A percentile compares a stretch with the other conserved stretches of the same genome.
Conservation (phyloP, 2,113 vertebrate genomes). For the Vireo altiloquus region DNA sequence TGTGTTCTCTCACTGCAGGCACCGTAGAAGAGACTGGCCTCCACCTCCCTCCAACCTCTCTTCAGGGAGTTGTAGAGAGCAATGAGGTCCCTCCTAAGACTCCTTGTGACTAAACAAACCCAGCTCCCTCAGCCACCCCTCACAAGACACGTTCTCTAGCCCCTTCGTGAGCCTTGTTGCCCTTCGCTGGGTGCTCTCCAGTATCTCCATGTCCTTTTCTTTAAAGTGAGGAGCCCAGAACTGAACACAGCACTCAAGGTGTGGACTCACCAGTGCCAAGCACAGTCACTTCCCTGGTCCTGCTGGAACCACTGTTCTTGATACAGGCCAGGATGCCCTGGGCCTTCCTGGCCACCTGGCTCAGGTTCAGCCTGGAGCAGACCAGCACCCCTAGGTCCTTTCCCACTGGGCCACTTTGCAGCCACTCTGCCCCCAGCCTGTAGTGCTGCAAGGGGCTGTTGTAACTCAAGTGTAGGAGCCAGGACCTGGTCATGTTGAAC, state of each 20-base stretch:
- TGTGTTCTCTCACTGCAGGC: background rate
- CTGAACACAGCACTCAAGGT: background rate
- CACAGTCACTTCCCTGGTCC: background rate
- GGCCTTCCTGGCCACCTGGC: background rate
- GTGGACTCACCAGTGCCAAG: background rate
- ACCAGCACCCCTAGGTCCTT: background rate
- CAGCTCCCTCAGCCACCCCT: background rate
- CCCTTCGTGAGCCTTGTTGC: background rate
- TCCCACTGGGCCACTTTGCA: background rate
- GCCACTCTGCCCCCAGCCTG: background rate
- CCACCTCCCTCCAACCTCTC: background rate
- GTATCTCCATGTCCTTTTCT: background rate
- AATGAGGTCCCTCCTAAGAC: background rate
- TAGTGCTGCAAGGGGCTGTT: accelerated
- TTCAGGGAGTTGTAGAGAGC: background rate
- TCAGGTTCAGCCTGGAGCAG: background rate
- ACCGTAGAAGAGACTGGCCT: accelerated
- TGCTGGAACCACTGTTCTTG: background rate
- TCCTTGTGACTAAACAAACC: accelerated
- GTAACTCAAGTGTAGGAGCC: accelerated
- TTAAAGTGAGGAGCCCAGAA: background rate
- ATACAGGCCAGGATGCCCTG: background rate
- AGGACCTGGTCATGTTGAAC: background rate
- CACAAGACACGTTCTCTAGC: background rate
- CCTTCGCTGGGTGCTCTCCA: background rate